Percentiles rank a stretch among this genome's conserved stretches.
These are phyloP conservation scores for Thymelicus acteon DNA, from an alignment of 2,888 invertebrate species.

Conservation along the genomic window DNA sequence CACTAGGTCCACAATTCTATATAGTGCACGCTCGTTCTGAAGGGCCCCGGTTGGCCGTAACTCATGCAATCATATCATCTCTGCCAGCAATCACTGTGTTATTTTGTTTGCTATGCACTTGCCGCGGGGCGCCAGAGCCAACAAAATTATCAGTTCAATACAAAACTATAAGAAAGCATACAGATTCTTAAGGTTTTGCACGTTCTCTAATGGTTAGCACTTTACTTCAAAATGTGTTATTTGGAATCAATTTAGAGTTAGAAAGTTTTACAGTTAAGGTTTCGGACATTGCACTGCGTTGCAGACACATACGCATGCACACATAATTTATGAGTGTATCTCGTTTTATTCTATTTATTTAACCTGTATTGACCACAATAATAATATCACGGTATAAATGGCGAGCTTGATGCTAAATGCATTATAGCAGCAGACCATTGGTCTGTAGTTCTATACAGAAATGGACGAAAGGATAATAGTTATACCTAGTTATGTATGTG, in stretches of 20 bases:
- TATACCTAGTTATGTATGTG: too few relatives aligned
- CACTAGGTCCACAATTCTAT: slow-evolving; percentile 58
- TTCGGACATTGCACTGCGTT: background rate
- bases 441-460: too few relatives aligned
- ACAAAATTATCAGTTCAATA: slow-evolving; percentile 62
- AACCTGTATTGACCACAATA: too few relatives aligned
- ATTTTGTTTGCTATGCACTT: slow-evolving; percentile 69
- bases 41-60: slow-evolving; percentile 45
- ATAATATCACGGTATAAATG: too few relatives aligned
- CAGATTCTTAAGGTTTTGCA: slow-evolving; percentile 27
- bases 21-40: slow-evolving; percentile 45
- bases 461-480: too few relatives aligned
- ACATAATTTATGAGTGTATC: too few relatives aligned
- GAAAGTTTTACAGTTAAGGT: slow-evolving; percentile 8
- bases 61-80: slow-evolving; percentile 64
- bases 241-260: slow-evolving; percentile 30
- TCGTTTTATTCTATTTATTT: too few relatives aligned
- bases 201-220: slow-evolving; percentile 24
- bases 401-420: too few relatives aligned
- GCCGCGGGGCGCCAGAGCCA: slow-evolving; percentile 55
- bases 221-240: slow-evolving; percentile 25
- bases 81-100: slow-evolving; percentile 66
- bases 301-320: too few relatives aligned
- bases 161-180: slow-evolving; percentile 36
- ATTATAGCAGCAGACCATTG: too few relatives aligned